Evolutionary conservation across 2,797 vertebrate genomes (phyloP).

Genomic region (Microhierax caerulescens): DNA sequence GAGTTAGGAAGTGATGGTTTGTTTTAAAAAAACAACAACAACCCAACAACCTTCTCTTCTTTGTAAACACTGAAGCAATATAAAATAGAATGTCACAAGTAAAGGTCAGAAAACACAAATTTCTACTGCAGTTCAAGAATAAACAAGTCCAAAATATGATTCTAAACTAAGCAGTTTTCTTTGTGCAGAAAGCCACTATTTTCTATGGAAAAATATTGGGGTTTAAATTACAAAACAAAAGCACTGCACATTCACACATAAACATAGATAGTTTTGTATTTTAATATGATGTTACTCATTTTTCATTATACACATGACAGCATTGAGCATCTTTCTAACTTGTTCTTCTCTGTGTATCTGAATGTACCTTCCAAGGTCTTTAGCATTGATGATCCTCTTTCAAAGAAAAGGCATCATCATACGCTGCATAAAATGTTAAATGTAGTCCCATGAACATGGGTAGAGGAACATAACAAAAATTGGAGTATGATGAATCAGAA

Average conservation of each 20-base stretch:
- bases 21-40: background rate
- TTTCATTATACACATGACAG: background rate
- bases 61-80: background rate
- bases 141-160: background rate
- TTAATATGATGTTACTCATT: background rate
- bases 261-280: background rate
- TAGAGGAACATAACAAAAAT: background rate
- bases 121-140: background rate
- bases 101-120: background rate
- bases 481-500: background rate
- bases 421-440: background rate
- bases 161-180: background rate
- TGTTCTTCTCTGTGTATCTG: background rate
- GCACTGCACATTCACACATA: background rate
- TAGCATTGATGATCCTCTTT: background rate
- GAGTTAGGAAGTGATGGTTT: background rate
- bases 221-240: background rate
- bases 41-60: background rate
- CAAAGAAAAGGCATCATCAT: background rate
- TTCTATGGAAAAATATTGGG: background rate
- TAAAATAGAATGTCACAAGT: background rate
- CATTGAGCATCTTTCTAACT: background rate
- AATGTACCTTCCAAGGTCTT: background rate
- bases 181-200: background rate
- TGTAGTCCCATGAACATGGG: accelerated